Evolutionary conservation across 2,113 vertebrate species (phyloP).

Genomic region (Perccottus glenii): DNA sequence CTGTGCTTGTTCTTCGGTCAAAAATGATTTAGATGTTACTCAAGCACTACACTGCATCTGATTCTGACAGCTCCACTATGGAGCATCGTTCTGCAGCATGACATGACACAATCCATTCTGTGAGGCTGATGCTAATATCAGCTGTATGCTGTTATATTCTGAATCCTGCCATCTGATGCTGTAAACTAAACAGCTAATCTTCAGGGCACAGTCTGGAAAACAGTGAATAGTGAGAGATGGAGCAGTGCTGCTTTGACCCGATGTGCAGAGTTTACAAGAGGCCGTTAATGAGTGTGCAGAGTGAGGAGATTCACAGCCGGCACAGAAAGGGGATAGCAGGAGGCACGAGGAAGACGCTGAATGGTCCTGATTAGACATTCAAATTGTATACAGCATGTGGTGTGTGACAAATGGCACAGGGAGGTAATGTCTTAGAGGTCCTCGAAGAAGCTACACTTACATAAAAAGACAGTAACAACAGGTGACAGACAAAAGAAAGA

Average conservation of each 20-base stretch:
- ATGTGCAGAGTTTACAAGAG: constrained; percentile 49
- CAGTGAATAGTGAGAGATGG: constrained; percentile 32
- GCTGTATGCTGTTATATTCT: no score
- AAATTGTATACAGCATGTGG: constrained; percentile 74
- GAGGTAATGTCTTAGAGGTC: constrained; percentile 71
- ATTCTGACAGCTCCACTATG: neutral
- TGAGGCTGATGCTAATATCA: no score
- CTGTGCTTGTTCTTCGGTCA: neutral
- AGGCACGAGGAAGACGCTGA: constrained; percentile 40
- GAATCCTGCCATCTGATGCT: no score
- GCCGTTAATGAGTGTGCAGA: constrained; percentile 51
- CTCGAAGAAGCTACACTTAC: constrained; percentile 58
- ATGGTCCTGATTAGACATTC: constrained; percentile 71
- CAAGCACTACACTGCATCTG: neutral
- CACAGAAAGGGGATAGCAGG: constrained; percentile 36
- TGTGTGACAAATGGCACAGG: constrained; percentile 62
- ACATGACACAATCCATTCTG: no score
- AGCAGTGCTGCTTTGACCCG: constrained; percentile 54
- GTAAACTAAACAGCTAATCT: constrained; percentile 29
- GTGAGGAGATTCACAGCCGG: constrained; percentile 42
- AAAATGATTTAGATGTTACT: neutral
- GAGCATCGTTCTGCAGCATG: no score
- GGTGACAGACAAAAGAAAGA: constrained; percentile 67
- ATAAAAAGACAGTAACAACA: no score
- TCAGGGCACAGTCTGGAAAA: constrained; percentile 30